Conservation (phyloP, 2,797 vertebrate species). For the Corythornis leucogaster region DNA sequence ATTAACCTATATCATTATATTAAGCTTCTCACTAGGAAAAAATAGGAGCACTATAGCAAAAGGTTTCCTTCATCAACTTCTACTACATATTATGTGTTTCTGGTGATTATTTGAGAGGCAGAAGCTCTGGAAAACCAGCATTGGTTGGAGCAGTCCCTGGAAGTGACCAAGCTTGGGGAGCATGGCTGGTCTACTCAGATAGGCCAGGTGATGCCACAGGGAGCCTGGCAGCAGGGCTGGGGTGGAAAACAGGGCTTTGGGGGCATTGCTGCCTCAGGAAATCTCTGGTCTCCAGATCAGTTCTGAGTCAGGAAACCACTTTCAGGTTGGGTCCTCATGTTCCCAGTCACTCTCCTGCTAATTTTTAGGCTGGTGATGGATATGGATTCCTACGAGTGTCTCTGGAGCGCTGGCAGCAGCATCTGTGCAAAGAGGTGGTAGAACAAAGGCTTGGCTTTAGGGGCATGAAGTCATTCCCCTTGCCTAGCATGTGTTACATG, state of each 20-base stretch:
- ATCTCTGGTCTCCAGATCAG: not conserved
- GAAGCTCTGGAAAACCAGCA: not conserved
- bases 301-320: not conserved
- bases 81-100: not conserved
- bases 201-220: rapidly evolving
- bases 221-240: not conserved
- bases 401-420: not conserved
- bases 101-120: not conserved
- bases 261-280: not conserved
- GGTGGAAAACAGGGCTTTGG: not conserved
- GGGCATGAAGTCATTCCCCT: not conserved
- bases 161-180: not conserved
- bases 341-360: not conserved
- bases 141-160: not conserved
- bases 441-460: constrained; percentile 13
- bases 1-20: not conserved
- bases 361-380: not conserved
- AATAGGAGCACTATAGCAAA: not conserved
- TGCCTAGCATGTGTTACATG: not conserved
- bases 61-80: not conserved
- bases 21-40: not conserved
- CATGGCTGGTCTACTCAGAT: not conserved
- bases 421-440: not conserved
- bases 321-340: not conserved
- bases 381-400: rapidly evolving